These are phyloP conservation scores for Lasioglossum oenotherae DNA, from an alignment of 2,888 invertebrate species.

Conservation along the genomic window DNA sequence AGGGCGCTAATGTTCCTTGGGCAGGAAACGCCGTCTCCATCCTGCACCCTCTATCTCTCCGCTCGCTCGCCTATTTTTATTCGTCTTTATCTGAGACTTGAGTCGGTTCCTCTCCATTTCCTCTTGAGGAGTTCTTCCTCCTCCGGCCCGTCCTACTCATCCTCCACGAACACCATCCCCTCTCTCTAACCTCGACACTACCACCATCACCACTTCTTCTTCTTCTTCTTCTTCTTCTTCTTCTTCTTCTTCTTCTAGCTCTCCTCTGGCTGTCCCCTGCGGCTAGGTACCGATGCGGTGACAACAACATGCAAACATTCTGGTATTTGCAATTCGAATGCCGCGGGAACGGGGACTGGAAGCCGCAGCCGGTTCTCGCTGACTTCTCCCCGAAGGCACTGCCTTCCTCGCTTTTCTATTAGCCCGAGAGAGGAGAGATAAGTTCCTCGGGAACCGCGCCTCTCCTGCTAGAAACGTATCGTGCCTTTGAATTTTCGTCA, in stretches of 20 bases:
- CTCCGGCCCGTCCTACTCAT: slow-evolving; percentile 46
- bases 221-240: slow-evolving; percentile 44
- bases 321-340: slow-evolving; percentile 85
- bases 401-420: slow-evolving; percentile 76
- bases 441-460: slow-evolving; percentile 73
- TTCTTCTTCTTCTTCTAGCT: slow-evolving; percentile 38
- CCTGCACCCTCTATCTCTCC: slow-evolving; percentile 82
- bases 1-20: slow-evolving; percentile 84
- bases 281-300: slow-evolving; percentile 81
- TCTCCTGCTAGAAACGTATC: slow-evolving; percentile 24
- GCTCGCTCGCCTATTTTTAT: slow-evolving; percentile 83
- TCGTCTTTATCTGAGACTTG: slow-evolving; percentile 84
- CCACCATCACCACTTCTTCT: slow-evolving; percentile 29
- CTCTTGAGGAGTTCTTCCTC: slow-evolving; percentile 81
- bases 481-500: slow-evolving; percentile 3
- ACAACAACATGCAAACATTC: slow-evolving; percentile 85
- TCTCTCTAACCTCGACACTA: slow-evolving; percentile 12
- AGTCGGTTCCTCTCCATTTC: slow-evolving; percentile 85
- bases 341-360: slow-evolving; percentile 79
- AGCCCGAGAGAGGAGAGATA: slow-evolving; percentile 76
- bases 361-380: slow-evolving; percentile 63
- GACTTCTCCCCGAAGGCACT: slow-evolving; percentile 51
- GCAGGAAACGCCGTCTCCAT: slow-evolving; percentile 84
- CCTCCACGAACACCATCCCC: slow-evolving; percentile 18
- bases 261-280: slow-evolving; percentile 67